Base-by-base conservation (phyloP, 2,888 invertebrate genomes). In the Villa cingulata region DNA sequence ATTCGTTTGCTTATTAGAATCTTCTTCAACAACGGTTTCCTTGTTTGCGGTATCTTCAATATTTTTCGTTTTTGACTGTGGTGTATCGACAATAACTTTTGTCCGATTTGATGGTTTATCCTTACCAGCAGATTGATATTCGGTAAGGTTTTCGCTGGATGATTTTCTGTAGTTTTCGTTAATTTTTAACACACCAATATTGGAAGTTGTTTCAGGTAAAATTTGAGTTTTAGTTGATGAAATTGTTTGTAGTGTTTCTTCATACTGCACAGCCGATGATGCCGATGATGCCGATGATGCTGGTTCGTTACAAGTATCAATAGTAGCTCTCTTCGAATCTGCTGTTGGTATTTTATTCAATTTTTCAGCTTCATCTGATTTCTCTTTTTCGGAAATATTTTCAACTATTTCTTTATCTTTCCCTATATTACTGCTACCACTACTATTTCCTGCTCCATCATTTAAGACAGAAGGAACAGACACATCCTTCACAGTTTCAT, bases 21-120 rank as follows among this genome's bases (percentile, higher is more conserved):
- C 4, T 23, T 4, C 4, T 6, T 29, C 44, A 42, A n/a, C 49
- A 44, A 70, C 65, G 23, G 58, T 65, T 48, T 29, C 19, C 42
- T 38, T 39, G 23, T 32, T 45, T 36, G 41, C 23, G 4, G 70
- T 63, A 61, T 73, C 72, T 7, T 70, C 12, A 3, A 68, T 69
- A 54, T 68, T 69, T n/a, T 66, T 65, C 46, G 65, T 69, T 58
- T 70, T 70, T 49, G 65, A 62, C 17, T 36, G 18, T 18, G 36
- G 43, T 2, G 52, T 48, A 46, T 56, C 56, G 18, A 56, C 51
- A 34, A 56, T 56, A 3, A 56, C 56, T 49, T 56, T 56, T 16
- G 56, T 54, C 6, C 56, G 48, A 19, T 43, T 43, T 1, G 45
- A 37, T 36, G 42, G 15, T 12, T 49, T 37, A 19, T 17, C 15